Conservation (phyloP, 2,113 vertebrate species). For the Mus spicilegus region DNA sequence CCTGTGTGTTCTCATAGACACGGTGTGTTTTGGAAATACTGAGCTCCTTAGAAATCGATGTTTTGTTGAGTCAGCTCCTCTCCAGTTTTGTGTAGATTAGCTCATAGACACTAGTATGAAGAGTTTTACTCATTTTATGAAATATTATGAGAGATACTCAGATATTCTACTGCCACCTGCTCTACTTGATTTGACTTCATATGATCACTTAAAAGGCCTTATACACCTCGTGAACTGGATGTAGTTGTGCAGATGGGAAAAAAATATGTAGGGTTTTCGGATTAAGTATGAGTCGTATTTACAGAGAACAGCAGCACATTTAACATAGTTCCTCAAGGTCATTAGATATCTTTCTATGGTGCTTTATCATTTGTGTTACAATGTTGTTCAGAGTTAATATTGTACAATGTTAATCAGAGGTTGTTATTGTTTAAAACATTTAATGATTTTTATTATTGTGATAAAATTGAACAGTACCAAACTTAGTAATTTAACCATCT, state of each 20-base stretch:
- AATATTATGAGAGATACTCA: not conserved
- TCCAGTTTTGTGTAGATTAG: not conserved
- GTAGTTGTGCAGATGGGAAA: constrained; percentile 33
- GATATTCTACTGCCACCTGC: not conserved
- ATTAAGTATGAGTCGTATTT: constrained; percentile 34
- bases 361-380: constrained; percentile 3
- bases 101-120: not conserved
- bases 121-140: not conserved
- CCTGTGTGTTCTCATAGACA: not conserved
- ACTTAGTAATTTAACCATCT: not conserved
- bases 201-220: not conserved
- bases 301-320: constrained; percentile 37
- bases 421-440: not conserved
- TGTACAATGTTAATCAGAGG: not conserved
- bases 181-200: constrained; percentile 24
- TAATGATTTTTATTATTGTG: not conserved
- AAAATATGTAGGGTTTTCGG: not conserved
- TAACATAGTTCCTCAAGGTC: not conserved
- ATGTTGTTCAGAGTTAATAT: not conserved
- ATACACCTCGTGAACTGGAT: not conserved
- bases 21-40: constrained; percentile 19
- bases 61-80: not conserved
- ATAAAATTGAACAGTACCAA: not conserved
- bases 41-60: not conserved
- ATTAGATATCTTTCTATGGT: not conserved